Evolutionary conservation across 2,797 vertebrate genomes (phyloP).

Genomic region (Coracias cyanogaster): DNA sequence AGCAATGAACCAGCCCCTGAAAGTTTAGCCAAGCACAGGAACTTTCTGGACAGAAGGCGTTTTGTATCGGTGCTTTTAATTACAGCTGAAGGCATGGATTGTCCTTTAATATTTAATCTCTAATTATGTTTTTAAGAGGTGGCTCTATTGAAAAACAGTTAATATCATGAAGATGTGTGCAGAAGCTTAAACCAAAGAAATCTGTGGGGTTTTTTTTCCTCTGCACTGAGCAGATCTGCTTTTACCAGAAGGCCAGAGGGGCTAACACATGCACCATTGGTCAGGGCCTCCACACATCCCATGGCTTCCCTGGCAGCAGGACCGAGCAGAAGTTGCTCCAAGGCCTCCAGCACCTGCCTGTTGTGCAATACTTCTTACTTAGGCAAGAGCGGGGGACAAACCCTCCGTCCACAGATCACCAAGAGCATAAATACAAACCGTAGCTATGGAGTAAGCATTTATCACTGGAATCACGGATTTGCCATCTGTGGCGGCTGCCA

Average conservation of each 20-base stretch:
- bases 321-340: not conserved
- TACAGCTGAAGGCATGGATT: not conserved
- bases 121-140: slow-evolving; percentile 39
- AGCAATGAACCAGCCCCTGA: not conserved
- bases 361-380: not conserved
- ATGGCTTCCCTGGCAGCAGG: not conserved
- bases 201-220: not conserved
- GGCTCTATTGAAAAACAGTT: slow-evolving; percentile 7
- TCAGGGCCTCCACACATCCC: not conserved
- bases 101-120: slow-evolving; percentile 36
- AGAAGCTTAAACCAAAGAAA: not conserved
- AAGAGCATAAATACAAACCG: not conserved
- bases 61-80: slow-evolving; percentile 21
- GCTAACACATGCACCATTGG: rapidly evolving
- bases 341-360: slow-evolving; percentile 1
- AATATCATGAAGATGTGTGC: not conserved
- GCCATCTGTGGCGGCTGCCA: not conserved
- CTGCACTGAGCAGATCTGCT: not conserved
- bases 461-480: not conserved
- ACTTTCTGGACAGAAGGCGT: not conserved
- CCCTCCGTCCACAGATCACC: not conserved
- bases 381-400: not conserved
- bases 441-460: slow-evolving; percentile 12
- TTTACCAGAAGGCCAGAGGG: not conserved
- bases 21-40: slow-evolving; percentile 27